Evolutionary conservation across 2,113 vertebrate genomes (phyloP).

Genomic region (Astatotilapia flaviijosephi): DNA sequence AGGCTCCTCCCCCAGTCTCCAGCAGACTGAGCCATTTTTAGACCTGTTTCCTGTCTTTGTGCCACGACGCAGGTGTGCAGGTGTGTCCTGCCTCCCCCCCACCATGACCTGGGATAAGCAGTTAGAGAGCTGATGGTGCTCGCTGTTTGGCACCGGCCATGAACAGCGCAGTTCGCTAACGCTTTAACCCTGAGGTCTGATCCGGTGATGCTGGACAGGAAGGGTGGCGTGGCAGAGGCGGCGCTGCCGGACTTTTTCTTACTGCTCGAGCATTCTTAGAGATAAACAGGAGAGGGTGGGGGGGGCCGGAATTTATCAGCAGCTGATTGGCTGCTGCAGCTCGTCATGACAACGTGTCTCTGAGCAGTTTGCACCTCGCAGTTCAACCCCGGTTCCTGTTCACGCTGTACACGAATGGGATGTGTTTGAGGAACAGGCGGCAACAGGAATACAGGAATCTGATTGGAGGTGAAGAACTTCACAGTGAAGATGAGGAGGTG

Average conservation of each 20-base stretch:
- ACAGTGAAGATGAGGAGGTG: not conserved
- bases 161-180: not conserved
- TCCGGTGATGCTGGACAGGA: not conserved
- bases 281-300: not conserved
- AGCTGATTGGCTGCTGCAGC: not conserved
- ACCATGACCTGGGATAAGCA: not conserved
- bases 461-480: not conserved
- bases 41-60: not conserved
- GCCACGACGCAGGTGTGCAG: not conserved
- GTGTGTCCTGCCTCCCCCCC: not conserved
- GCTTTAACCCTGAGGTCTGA: not conserved
- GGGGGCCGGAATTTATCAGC: not conserved
- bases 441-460: not conserved
- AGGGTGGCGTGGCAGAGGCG: not conserved
- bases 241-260: accelerated
- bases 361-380: not conserved
- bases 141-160: not conserved
- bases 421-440: not conserved
- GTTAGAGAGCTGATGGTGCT: not conserved
- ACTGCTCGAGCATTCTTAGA: not conserved
- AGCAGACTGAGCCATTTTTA: not conserved
- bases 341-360: not conserved
- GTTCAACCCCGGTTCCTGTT: not conserved
- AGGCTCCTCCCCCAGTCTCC: not conserved
- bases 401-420: not conserved